phyloP scores from a whole-genome alignment of 64 coral and sea anemone genomes.

The Stylophora pistillata region DNA sequence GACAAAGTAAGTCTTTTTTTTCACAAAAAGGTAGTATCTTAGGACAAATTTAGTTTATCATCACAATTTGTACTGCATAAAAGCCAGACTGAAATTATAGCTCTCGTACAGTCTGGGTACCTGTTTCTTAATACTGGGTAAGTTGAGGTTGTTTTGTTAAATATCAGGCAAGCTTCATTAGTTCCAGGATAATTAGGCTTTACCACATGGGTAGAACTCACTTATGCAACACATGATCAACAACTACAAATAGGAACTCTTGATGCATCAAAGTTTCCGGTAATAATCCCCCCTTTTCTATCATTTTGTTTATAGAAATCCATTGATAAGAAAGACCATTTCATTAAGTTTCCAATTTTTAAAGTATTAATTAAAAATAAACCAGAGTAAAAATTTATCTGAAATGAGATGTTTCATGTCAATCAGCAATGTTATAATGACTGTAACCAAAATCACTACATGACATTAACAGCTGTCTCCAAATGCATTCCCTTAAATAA shows the following conservation, averaged over 20 bases:
- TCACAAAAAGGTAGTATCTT: too few species aligned
- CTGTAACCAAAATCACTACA: background rate
- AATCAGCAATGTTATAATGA: background rate
- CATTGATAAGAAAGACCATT: background rate
- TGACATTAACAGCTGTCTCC: too few species aligned
- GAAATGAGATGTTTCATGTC: too few species aligned
- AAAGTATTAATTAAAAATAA: background rate
- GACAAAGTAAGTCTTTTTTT: too few species aligned
- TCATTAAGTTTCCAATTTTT: background rate
- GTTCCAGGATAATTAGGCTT: background rate
- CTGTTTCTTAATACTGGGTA: too few species aligned
- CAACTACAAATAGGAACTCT: background rate
- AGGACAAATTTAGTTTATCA: too few species aligned
- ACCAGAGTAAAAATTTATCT: background rate
- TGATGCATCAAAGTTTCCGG: background rate
- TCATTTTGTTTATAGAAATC: background rate
- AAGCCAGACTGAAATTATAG: too few species aligned
- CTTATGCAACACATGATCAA: background rate
- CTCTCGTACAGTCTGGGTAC: too few species aligned
- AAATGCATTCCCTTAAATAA: background rate
- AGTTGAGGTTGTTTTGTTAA: too few species aligned
- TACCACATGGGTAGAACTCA: background rate
- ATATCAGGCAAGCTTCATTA: background rate
- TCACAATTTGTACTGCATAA: too few species aligned
- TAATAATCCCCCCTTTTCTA: background rate